These are phyloP conservation scores for Pipistrellus nathusii DNA, from an alignment of 2,797 vertebrate genomes.

Conservation along the genomic window DNA sequence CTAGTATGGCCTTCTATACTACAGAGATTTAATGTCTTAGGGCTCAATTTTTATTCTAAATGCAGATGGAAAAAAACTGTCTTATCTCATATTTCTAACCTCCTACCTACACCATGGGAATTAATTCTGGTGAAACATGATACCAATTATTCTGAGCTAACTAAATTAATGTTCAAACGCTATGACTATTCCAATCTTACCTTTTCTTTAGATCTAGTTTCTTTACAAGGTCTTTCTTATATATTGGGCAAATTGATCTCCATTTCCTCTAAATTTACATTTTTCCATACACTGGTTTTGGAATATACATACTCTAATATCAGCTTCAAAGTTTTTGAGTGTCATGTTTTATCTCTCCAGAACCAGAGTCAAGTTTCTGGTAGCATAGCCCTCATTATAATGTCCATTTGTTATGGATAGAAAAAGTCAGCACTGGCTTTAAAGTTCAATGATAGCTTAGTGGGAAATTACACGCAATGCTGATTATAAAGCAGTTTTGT, in stretches of 20 bases:
- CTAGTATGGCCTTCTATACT: neutral
- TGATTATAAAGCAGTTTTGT: neutral
- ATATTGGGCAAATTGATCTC: neutral
- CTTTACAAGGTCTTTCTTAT: neutral
- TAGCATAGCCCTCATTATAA: neutral
- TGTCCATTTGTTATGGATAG: neutral
- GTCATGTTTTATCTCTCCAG: neutral
- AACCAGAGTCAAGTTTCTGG: neutral
- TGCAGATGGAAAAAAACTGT: neutral
- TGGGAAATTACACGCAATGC: neutral
- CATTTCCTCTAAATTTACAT: slow-evolving; percentile 11
- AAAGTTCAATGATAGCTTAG: neutral
- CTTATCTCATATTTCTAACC: neutral
- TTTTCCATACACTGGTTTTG: neutral
- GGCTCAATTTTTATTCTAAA: slow-evolving; percentile 14
- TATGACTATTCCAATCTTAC: neutral
- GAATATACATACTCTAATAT: neutral
- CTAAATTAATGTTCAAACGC: neutral
- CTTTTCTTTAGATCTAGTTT: neutral
- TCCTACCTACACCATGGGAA: neutral
- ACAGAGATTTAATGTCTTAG: neutral
- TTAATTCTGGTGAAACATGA: neutral
- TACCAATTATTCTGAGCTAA: neutral
- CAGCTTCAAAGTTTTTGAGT: neutral
- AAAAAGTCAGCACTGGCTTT: neutral